Percentiles rank a stretch among this genome's conserved stretches.
These are phyloP conservation scores for Lithophane ornitopus DNA, from an alignment of 2,888 invertebrate genomes.

Conservation along the genomic window DNA sequence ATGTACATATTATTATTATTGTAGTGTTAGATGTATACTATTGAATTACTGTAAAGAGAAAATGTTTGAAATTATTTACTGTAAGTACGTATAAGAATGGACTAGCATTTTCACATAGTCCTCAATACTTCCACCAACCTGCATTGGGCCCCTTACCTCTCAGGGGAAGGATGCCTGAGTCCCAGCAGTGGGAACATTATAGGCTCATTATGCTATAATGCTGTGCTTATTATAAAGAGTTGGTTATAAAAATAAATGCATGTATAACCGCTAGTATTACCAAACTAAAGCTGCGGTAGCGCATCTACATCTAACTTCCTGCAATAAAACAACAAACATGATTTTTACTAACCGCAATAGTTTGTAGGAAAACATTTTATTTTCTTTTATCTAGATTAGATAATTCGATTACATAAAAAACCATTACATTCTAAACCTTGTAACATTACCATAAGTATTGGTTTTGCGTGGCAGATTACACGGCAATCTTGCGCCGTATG, in stretches of 20 bases:
- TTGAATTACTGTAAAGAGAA: too few species aligned
- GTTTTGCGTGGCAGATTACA: slow-evolving; percentile 29
- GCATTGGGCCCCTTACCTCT: not conserved
- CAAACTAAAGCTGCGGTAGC: slow-evolving; percentile 4
- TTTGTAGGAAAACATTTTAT: slow-evolving; percentile 65
- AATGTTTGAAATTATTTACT: not conserved
- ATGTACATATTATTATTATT: too few species aligned
- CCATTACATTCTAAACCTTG: slow-evolving; percentile 26
- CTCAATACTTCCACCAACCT: not conserved
- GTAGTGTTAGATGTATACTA: too few species aligned
- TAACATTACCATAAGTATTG: slow-evolving; percentile 18
- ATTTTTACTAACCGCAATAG: slow-evolving; percentile 54
- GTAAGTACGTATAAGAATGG: not conserved
- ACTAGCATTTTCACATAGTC: not conserved
- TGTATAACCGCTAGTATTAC: not conserved
- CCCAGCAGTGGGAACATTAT: not conserved
- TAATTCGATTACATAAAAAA: slow-evolving; percentile 59
- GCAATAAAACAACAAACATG: slow-evolving; percentile 37
- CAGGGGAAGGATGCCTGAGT: not conserved
- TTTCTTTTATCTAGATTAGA: slow-evolving; percentile 66
- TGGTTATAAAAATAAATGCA: not conserved
- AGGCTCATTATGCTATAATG: not conserved
- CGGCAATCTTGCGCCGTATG: slow-evolving; percentile 29
- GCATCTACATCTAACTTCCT: slow-evolving; percentile 30
- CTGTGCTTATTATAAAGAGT: not conserved